Conservation (phyloP, 2,797 vertebrate species). For the Gobio occitaniae region DNA sequence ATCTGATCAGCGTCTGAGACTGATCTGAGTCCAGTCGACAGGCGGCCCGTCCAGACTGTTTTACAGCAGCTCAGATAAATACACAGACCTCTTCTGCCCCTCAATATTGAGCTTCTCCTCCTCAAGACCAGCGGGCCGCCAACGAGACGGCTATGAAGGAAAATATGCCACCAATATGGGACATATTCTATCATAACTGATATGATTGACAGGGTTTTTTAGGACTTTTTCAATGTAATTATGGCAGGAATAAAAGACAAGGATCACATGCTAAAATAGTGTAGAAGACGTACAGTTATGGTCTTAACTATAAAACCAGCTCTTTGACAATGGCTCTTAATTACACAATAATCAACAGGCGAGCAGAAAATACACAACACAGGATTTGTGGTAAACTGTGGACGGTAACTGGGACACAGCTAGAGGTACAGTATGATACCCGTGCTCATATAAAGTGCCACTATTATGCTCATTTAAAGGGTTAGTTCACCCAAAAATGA, state of each 20-base stretch:
- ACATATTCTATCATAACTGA: neutral
- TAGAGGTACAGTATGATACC: too few relatives aligned
- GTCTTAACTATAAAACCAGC: neutral
- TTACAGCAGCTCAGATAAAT: slow-evolving; percentile 87
- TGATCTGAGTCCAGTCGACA: slow-evolving; percentile 56
- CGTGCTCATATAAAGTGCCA: too few relatives aligned
- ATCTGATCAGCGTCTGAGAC: slow-evolving; percentile 52
- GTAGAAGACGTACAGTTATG: neutral
- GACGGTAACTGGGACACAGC: too few relatives aligned
- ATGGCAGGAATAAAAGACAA: neutral
- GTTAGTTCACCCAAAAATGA: too few relatives aligned
- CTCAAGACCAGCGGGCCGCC: slow-evolving; percentile 74
- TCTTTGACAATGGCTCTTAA: neutral
- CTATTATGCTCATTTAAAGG: neutral
- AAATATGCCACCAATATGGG: slow-evolving; percentile 28
- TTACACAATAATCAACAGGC: too few relatives aligned
- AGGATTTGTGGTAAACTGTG: too few relatives aligned
- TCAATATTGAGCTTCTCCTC: slow-evolving; percentile 83
- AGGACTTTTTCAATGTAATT: neutral
- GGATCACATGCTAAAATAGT: neutral
- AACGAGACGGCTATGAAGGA: slow-evolving; percentile 47
- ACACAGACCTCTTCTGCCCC: slow-evolving; percentile 79
- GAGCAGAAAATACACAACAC: too few relatives aligned
- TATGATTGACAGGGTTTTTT: too few relatives aligned
- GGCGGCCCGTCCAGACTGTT: slow-evolving; percentile 81